phyloP scores from a whole-genome alignment of 2,797 vertebrate genomes.

The Luscinia megarhynchos region DNA sequence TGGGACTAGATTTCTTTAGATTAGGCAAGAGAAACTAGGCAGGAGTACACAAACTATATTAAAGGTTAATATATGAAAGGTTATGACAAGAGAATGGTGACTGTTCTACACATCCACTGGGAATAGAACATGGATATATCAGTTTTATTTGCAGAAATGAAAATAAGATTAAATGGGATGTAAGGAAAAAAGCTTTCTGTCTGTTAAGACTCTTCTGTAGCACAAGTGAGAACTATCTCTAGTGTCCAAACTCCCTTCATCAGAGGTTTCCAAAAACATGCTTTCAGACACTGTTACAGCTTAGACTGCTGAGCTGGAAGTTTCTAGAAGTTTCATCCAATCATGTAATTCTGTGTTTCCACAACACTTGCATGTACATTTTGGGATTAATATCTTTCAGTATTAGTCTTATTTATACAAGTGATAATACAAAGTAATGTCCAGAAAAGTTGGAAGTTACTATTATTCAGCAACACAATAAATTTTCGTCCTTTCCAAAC shows the following conservation, averaged over 20 bases:
- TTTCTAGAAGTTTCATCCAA: neutral
- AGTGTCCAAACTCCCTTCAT: neutral
- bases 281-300: neutral
- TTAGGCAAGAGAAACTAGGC: neutral
- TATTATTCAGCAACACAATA: neutral
- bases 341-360: neutral
- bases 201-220: neutral
- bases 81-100: neutral
- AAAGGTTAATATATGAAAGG: conserved; percentile 31
- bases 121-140: neutral
- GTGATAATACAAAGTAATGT: neutral
- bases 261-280: neutral
- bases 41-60: neutral
- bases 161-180: neutral
- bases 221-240: neutral
- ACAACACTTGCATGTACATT: neutral
- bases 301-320: neutral
- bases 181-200: neutral
- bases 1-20: neutral
- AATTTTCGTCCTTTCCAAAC: neutral
- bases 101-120: neutral
- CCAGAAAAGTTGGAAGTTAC: neutral
- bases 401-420: neutral
- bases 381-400: neutral
- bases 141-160: neutral